These are phyloP conservation scores for Cyprinodon brontotheroides DNA, from an alignment of 2,113 vertebrate species.

Conservation along the genomic window DNA sequence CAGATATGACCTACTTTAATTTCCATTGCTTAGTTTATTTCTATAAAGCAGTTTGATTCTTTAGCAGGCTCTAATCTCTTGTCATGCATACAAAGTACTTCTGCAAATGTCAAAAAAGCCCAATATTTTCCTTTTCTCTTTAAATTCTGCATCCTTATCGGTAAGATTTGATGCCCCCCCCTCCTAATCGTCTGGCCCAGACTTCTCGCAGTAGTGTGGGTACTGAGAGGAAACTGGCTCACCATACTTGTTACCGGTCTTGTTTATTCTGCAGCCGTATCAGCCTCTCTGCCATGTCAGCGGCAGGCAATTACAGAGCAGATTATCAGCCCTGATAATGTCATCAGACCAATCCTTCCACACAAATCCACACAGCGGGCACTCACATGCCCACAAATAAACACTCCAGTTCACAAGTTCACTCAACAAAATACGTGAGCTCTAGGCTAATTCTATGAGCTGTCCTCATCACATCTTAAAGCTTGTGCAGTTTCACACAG, in stretches of 20 bases:
- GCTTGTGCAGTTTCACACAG: not conserved
- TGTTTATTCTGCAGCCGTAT: conserved; percentile 55
- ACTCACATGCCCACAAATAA: not conserved
- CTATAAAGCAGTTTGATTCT: too few relatives aligned
- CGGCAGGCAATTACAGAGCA: conserved; percentile 54
- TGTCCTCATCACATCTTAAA: not conserved
- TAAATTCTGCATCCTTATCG: conserved; percentile 5
- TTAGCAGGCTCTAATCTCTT: not conserved
- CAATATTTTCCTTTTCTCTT: not conserved
- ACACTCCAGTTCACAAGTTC: not conserved
- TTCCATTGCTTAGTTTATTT: too few relatives aligned
- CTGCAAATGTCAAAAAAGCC: not conserved
- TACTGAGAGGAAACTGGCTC: conserved; percentile 13
- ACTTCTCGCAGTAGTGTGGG: not conserved
- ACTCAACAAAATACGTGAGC: not conserved
- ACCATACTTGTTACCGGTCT: conserved; percentile 47
- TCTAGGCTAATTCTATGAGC: not conserved
- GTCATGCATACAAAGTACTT: not conserved
- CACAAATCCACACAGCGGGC: not conserved
- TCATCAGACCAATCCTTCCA: conserved; percentile 44
- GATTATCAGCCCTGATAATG: conserved; percentile 60
- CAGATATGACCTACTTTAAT: too few relatives aligned
- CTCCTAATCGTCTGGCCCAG: not conserved
- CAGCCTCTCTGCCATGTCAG: conserved; percentile 16
- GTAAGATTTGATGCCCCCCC: not conserved